A percentile compares a stretch with the other conserved stretches of the same genome.
phyloP scores from a whole-genome alignment of 2,113 vertebrate genomes.

The Xerus inauris region DNA sequence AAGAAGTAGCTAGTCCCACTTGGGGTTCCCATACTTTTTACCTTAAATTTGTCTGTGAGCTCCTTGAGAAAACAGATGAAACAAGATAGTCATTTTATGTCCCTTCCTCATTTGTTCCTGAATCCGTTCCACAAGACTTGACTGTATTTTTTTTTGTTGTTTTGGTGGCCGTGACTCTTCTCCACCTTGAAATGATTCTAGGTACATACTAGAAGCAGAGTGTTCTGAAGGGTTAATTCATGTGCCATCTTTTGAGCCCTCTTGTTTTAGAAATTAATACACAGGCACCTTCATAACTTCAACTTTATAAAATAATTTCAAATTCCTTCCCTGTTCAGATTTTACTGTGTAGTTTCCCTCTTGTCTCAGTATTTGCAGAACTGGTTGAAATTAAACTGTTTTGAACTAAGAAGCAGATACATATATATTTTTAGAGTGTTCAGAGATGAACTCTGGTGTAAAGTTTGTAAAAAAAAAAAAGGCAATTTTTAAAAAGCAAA shows the following conservation, averaged over 20 bases:
- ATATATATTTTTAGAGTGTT: slow-evolving; percentile 71
- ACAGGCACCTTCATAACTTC: slow-evolving; percentile 48
- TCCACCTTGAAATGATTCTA: slow-evolving; percentile 38
- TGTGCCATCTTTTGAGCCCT: background rate
- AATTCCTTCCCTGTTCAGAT: background rate
- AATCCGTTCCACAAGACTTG: background rate
- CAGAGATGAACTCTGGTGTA: slow-evolving; percentile 71
- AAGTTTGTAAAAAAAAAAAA: slow-evolving; percentile 82
- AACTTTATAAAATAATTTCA: slow-evolving; percentile 62
- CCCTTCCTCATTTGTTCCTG: background rate
- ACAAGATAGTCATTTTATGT: background rate
- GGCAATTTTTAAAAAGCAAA: slow-evolving; percentile 59
- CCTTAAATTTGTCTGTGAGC: background rate
- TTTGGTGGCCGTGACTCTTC: background rate
- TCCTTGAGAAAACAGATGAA: slow-evolving; percentile 28
- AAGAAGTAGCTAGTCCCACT: background rate
- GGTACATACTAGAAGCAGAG: slow-evolving; percentile 47
- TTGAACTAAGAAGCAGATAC: slow-evolving; percentile 70
- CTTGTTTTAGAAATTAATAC: slow-evolving; percentile 41
- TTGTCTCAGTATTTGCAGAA: slow-evolving; percentile 71
- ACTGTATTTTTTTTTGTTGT: background rate
- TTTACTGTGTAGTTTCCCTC: slow-evolving; percentile 30
- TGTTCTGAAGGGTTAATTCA: slow-evolving; percentile 22
- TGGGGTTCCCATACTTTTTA: background rate
- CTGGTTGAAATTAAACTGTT: slow-evolving; percentile 74